Base-by-base conservation (phyloP, 2,888 invertebrate species). In the Acholoe squamosa region DNA sequence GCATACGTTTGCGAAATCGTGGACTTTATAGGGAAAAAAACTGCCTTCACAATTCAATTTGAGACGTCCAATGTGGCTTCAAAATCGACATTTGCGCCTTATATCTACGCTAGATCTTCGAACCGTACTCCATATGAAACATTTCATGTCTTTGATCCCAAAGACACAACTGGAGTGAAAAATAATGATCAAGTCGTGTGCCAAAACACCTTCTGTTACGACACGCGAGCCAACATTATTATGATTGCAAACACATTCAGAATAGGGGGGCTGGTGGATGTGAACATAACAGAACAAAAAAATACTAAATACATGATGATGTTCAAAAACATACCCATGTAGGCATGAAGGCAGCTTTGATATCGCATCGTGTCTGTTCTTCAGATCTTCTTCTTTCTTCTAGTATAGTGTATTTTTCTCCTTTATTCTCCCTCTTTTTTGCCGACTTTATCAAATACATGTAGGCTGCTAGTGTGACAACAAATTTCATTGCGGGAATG, bases 401-500 rank as follows among this genome's bases (percentile, higher is more conserved):
- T n/a, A 61, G 61, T 61, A 61, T 61, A 61, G 61, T 19, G 12
- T 61, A 61, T 61, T 61, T 61, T 61, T 61, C 61, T 61, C 22
- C 10, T 71, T 14, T 61, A 28, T 71, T 28, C 28, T 1, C 25
- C 28, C 31, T 71, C n/a, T 71, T 28, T 28, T 71, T 28, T 25
- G n/a, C 28, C 28, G 71, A 71, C 71, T 71, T 71, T 71, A 71
- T 71, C 71, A 71, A 71, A 71, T 71, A 61, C 61, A 61, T 61
- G 61, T 61, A 71, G 71, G 14, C 71, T 28, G 71, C 71, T 71
- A 71, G 71, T 71, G 71, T 71, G 71, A 71, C 71, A 71, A 71
- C 71, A 71, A 71, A 71, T 71, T 71, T 71, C 71, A 71, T 71
- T 71, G 71, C 71, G 71, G 71, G 71, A 25, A 71, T 71, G 71